phyloP scores from a whole-genome alignment of 2,113 vertebrate genomes.

The Hemiscyllium ocellatum region DNA sequence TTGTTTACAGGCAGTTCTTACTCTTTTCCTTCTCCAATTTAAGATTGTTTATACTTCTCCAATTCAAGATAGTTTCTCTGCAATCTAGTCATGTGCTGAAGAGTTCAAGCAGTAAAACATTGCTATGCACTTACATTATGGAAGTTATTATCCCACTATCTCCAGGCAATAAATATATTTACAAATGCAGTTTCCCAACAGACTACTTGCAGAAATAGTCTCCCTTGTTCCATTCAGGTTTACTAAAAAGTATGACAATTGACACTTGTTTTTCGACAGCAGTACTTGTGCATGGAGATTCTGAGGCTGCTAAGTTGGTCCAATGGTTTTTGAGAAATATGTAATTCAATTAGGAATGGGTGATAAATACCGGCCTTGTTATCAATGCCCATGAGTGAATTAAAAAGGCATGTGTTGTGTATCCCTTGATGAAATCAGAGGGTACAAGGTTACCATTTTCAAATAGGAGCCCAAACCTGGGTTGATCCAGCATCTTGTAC shows the following conservation, averaged over 20 bases:
- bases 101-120: slow-evolving; percentile 19
- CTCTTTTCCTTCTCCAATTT: slow-evolving; percentile 27
- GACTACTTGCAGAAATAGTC: slow-evolving; percentile 1
- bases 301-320: no score
- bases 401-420: no score
- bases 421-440: no score
- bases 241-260: neutral
- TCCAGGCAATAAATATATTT: neutral
- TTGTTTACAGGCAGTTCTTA: slow-evolving; percentile 2
- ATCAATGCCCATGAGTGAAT: no score
- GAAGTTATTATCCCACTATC: slow-evolving; percentile 27
- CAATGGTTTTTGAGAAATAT: no score
- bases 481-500: neutral
- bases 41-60: slow-evolving; percentile 3
- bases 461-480: neutral
- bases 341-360: no score
- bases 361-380: no score
- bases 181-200: slow-evolving; percentile 18
- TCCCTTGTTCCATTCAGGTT: slow-evolving; percentile 27
- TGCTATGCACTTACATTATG: slow-evolving; percentile 19
- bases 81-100: slow-evolving; percentile 2
- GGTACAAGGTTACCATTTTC: neutral
- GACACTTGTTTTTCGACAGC: no score
- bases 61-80: neutral
- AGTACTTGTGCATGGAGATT: no score